Evolutionary conservation across 1,140 invertebrate species (phyloP).

Genomic region (Drosophila sp.): DNA sequence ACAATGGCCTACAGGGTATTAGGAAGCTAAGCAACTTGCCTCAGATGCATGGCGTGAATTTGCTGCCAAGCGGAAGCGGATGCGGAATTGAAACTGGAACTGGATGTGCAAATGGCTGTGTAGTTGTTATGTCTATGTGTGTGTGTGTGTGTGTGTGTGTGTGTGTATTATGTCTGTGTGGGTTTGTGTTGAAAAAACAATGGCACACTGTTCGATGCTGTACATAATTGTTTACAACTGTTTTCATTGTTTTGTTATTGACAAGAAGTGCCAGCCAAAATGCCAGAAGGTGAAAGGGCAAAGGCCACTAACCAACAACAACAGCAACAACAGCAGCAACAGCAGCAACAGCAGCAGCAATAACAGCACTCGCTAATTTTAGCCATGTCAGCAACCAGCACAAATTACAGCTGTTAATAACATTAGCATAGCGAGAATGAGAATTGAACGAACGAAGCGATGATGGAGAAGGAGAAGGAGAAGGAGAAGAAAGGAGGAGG

Average conservation of each 20-base stretch:
- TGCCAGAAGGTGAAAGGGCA: conserved; percentile 16
- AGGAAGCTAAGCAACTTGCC: conserved; percentile 10
- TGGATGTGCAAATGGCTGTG: conserved; percentile 42
- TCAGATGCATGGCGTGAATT: conserved; percentile 27
- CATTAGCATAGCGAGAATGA: conserved; percentile 10
- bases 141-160: background rate
- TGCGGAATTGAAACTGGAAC: conserved; percentile 43
- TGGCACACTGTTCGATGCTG: conserved; percentile 15
- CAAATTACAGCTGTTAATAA: conserved; percentile 29
- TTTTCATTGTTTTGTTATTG: conserved; percentile 25
- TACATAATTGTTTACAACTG: conserved; percentile 45
- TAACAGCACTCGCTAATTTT: conserved; percentile 1
- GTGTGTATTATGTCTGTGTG: conserved; percentile 4
- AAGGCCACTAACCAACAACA: conserved; percentile 5
- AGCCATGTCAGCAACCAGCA: conserved; percentile 1
- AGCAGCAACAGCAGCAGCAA: background rate
- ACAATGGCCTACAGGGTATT: conserved; percentile 22
- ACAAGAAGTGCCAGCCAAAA: conserved; percentile 4
- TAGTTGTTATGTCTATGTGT: conserved; percentile 21
- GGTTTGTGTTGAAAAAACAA: conserved; percentile 29
- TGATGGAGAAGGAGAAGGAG: background rate
- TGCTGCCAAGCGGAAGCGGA: conserved; percentile 38
- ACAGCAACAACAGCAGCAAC: background rate
- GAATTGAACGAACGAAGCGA: no score
- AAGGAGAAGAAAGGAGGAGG: no score